Conservation (phyloP, 2,888 invertebrate species). For the Drepanosiphum platanoidis region DNA sequence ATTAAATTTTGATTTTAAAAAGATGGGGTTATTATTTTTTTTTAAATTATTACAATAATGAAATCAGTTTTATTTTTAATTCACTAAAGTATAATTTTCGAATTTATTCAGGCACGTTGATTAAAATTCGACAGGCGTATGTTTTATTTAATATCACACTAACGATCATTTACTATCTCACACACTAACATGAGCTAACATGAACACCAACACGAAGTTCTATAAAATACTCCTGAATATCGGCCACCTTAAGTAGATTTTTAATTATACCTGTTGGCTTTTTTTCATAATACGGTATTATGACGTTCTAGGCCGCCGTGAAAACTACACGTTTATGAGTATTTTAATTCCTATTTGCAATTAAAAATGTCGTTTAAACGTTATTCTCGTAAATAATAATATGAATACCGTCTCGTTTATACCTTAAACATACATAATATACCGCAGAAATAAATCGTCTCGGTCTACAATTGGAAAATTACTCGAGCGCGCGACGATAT, state of each 20-base stretch:
- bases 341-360: slow-evolving; percentile 38
- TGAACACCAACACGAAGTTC: too few relatives aligned
- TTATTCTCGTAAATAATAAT: background rate
- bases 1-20: background rate
- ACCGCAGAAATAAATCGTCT: too few relatives aligned
- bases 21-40: background rate
- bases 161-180: too few relatives aligned
- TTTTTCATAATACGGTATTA: background rate
- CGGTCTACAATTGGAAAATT: too few relatives aligned
- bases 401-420: slow-evolving; percentile 26
- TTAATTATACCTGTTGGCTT: background rate
- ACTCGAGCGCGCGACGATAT: too few relatives aligned
- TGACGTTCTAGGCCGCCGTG: background rate
- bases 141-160: background rate
- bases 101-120: background rate
- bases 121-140: background rate
- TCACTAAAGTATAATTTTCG: background rate
- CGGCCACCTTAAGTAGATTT: background rate
- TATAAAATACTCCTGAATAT: too few relatives aligned
- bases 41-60: background rate
- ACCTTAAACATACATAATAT: too few relatives aligned
- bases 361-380: slow-evolving; percentile 39
- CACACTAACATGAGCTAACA: too few relatives aligned
- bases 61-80: background rate
- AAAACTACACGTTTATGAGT: background rate